Percentiles rank a stretch among this genome's conserved stretches.
Conservation (phyloP, 2,113 vertebrate species). For the Anas platyrhynchos region DNA sequence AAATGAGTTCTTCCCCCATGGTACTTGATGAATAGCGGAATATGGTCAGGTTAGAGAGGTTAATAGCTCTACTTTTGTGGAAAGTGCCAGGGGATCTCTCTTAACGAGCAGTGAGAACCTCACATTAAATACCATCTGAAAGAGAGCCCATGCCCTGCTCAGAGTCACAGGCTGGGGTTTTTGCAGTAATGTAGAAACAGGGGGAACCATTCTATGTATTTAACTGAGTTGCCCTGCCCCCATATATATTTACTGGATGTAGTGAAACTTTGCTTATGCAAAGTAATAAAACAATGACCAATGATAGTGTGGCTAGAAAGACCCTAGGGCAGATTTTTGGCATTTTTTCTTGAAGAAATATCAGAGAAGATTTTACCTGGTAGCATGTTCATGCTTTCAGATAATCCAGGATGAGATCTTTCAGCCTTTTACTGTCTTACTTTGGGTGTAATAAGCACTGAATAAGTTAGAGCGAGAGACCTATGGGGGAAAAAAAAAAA, state of each 20-base stretch:
- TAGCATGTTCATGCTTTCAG: not conserved
- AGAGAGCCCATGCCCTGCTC: not conserved
- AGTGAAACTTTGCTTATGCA: not conserved
- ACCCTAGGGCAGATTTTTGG: not conserved
- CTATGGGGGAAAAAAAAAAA: not conserved
- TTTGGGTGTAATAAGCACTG: not conserved
- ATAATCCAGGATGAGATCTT: not conserved
- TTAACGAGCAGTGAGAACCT: not conserved
- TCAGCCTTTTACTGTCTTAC: not conserved
- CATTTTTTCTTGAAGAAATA: not conserved
- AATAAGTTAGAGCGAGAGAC: not conserved
- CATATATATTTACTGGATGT: not conserved
- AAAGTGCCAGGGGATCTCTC: constrained; percentile 19
- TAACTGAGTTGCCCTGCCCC: not conserved
- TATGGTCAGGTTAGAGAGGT: constrained; percentile 42
- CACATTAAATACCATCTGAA: not conserved
- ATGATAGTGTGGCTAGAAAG: not conserved
- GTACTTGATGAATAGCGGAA: constrained; percentile 4
- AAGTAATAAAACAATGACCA: not conserved
- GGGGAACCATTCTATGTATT: not conserved
- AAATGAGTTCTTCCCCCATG: not conserved
- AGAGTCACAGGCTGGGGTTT: not conserved
- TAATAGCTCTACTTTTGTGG: constrained; percentile 51
- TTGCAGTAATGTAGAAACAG: not conserved
- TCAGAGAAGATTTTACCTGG: not conserved